Conservation (phyloP, 2,888 invertebrate genomes). For the Athripsodes cinereus region DNA sequence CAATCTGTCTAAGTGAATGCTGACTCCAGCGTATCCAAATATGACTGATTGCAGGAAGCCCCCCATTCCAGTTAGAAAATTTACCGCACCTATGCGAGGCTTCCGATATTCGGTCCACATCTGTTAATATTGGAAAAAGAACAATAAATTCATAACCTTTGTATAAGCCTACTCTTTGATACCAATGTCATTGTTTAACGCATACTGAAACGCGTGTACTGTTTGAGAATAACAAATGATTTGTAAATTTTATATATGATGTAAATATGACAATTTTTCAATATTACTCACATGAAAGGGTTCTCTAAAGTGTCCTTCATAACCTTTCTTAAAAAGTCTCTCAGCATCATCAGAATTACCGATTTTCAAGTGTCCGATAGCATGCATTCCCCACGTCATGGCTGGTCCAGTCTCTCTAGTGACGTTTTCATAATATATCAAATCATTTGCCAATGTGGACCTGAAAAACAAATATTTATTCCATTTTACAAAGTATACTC, state of each 20-base stretch:
- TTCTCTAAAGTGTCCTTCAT: constrained; percentile 48
- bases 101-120: constrained; percentile 54
- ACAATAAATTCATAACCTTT: too few species aligned
- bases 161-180: too few species aligned
- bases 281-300: constrained; percentile 53
- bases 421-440: constrained; percentile 50
- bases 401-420: constrained; percentile 52
- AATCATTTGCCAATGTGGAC: constrained; percentile 48
- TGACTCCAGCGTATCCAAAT: constrained; percentile 52
- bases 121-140: constrained; percentile 31
- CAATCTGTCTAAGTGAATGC: constrained; percentile 45
- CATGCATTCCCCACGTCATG: constrained; percentile 61
- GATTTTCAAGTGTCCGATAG: constrained; percentile 48
- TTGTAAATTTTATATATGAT: too few species aligned
- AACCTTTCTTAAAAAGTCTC: constrained; percentile 47
- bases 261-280: too few species aligned
- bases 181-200: too few species aligned
- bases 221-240: too few species aligned
- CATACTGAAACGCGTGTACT: too few species aligned
- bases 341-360: constrained; percentile 40
- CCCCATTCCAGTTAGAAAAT: constrained; percentile 57
- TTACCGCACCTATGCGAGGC: constrained; percentile 49
- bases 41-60: constrained; percentile 54
- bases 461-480: constrained; percentile 30
- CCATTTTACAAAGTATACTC: not conserved